phyloP scores from a whole-genome alignment of 1,140 invertebrate species.

The Drosophila melanica region DNA sequence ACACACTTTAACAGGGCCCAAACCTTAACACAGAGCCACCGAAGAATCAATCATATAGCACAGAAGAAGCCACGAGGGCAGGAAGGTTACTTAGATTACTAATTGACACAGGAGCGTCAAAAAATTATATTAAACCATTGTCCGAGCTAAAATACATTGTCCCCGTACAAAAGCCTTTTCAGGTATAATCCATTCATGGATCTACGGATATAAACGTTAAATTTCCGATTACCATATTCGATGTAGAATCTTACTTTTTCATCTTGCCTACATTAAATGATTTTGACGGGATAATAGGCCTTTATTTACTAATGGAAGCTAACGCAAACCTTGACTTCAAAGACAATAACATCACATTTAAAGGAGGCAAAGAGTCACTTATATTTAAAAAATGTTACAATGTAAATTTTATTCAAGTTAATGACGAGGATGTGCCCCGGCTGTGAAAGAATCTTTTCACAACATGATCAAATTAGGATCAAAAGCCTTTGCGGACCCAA shows the following conservation, averaged over 20 bases:
- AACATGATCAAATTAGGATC: not conserved
- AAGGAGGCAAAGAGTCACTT: not conserved
- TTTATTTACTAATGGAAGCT: not conserved
- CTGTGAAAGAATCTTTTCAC: not conserved
- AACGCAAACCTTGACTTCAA: not conserved
- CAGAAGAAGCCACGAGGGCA: too few relatives aligned
- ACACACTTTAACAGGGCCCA: too few relatives aligned
- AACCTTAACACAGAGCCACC: too few relatives aligned
- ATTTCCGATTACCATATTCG: not conserved
- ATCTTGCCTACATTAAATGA: not conserved
- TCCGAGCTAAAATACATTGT: not conserved
- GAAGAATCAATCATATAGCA: too few relatives aligned
- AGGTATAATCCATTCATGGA: not conserved
- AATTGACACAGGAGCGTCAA: not conserved
- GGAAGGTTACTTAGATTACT: not conserved
- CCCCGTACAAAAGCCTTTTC: not conserved
- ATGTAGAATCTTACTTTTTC: not conserved
- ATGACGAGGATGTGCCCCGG: not conserved
- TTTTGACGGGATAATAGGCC: not conserved
- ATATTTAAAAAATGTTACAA: not conserved
- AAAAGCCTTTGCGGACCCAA: not conserved
- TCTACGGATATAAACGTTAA: not conserved
- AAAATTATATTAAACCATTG: constrained; percentile 4
- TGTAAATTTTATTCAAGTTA: not conserved
- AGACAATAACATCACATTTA: not conserved